A percentile compares a stretch with the other conserved stretches of the same genome.
These are phyloP conservation scores for Drosophila orosa DNA, from an alignment of 1,140 invertebrate genomes.

Conservation along the genomic window DNA sequence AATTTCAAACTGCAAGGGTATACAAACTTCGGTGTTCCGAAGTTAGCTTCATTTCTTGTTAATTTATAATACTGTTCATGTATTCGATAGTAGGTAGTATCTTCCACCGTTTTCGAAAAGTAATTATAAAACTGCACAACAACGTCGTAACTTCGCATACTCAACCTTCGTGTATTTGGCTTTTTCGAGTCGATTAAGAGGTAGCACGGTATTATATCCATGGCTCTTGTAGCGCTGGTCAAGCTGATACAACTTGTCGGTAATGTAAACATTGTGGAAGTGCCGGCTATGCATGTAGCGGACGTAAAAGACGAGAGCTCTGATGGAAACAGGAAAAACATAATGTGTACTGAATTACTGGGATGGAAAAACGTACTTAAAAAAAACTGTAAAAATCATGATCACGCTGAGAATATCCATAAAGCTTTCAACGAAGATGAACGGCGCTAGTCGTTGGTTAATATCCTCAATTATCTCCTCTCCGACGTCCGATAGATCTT, in stretches of 20 bases:
- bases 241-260: slow-evolving; percentile 88
- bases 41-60: too few relatives aligned
- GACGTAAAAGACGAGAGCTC: slow-evolving; percentile 89
- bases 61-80: background rate
- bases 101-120: background rate
- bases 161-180: slow-evolving; percentile 83
- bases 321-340: slow-evolving; percentile 72
- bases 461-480: slow-evolving; percentile 86
- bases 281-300: slow-evolving; percentile 89
- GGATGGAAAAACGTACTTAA: slow-evolving; percentile 53
- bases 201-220: slow-evolving; percentile 88
- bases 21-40: too few relatives aligned
- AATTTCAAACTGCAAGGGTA: too few relatives aligned
- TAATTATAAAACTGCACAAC: background rate
- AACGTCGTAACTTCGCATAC: background rate
- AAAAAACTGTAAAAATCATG: slow-evolving; percentile 54
- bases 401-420: slow-evolving; percentile 55
- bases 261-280: slow-evolving; percentile 91
- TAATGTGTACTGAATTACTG: background rate
- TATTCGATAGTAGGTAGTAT: background rate
- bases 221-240: slow-evolving; percentile 87
- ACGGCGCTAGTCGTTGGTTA: slow-evolving; percentile 84
- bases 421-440: slow-evolving; percentile 76
- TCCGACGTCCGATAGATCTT: slow-evolving; percentile 85
- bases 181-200: slow-evolving; percentile 88